Evolutionary conservation across 1,140 invertebrate genomes (phyloP), one percentile per base, ranked within the genome.

Genomic region (Drosophila watanabei): DNA sequence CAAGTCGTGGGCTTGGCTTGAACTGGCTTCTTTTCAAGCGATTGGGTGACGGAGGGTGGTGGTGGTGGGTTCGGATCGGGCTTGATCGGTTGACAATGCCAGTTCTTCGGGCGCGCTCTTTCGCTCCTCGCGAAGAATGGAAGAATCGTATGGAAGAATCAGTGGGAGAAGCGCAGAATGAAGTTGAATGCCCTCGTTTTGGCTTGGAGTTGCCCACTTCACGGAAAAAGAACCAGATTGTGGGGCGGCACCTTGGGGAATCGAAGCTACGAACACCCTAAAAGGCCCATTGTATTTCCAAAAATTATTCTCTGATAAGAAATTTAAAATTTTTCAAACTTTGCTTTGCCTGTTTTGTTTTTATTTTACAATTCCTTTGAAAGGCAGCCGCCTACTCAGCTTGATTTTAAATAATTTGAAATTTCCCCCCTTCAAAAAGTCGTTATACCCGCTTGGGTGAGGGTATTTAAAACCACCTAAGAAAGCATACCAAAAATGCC

Each of bases 111-210:
- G 13, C 18, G 13, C 4, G 11, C 41, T 68, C 63, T 43, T 37
- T 51, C 69, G 46, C 33, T 71, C 32, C 46, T 28, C 45, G 35
- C 60, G n/a, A 46, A 37, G 68, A 70, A 45, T 70, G 48, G 24
- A 28, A 9, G 46, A 48, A 63, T 56, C 18, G 37, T 35, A 16
- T 30, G 62, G 32, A 66, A 56, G 70, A 73, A 73, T 24, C 54
- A 32, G 37, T 57, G 16, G 68, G 14, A 43, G 69, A 72, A 54
- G 49, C 52, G 28, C 18, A 30, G 30, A 72, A 84, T 72, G 51
- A 86, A 82, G 86, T 90, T 90, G 68, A 90, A 86, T 86, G 82
- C 52, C 87, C 86, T 90, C 79, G 68, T 65, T 71, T 78, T 63
- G 52, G 70, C 58, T 54, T 76, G 66, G 61, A 61, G 69, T 64